Evolutionary conservation across 2,888 invertebrate species (phyloP), one percentile per base, ranked within the genome.

Genomic region (Drosophila merina): DNA sequence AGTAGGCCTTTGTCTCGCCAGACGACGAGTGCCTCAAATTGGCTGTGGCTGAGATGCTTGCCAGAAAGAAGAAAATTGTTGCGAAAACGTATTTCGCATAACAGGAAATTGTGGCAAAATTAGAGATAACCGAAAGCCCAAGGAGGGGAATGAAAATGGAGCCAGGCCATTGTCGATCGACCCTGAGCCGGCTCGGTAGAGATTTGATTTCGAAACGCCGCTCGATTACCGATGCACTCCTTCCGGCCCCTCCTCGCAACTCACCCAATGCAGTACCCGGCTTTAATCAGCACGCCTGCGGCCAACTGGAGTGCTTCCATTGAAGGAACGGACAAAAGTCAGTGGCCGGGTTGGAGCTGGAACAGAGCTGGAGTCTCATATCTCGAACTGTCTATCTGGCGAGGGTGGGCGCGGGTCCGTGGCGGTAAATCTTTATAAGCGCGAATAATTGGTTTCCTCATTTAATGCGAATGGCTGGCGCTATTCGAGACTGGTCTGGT

Each of bases 381-480:
- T 66, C 60, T 81, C 51, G 57, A 49, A 58, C 76, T 74, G 64
- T 75, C 64, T 71, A 68, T 57, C 74, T 70, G 62, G 66, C 64
- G 62, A 62, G 77, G 68, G 66, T 62, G 50, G 42, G 54, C 38
- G 64, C 33, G 47, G 50, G 50, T 68, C 62, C 74, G 58, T 77
- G 84, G 72, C 85, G 82, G 88, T 88, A 83, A 82, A 89, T 86
- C 86, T 85, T 78, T 88, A 83, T 89, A 88, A 89, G 88, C 84
- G 85, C 90, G 88, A 90, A 89, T 90, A 90, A 90, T 90, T 90
- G 90, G 90, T 90, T 90, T 89, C 89, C 89, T 90, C 88, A 88
- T 88, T 89, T 89, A 88, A 88, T 89, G 84, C 83, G 86, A 90
- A 88, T 86, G 85, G 84, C 66, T 85, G 81, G 60, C 57, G 79